Percentiles rank a stretch among this genome's conserved stretches.
phyloP scores from a whole-genome alignment of 2,113 vertebrate species.

The Calyptommatus sinebrachiatus region DNA sequence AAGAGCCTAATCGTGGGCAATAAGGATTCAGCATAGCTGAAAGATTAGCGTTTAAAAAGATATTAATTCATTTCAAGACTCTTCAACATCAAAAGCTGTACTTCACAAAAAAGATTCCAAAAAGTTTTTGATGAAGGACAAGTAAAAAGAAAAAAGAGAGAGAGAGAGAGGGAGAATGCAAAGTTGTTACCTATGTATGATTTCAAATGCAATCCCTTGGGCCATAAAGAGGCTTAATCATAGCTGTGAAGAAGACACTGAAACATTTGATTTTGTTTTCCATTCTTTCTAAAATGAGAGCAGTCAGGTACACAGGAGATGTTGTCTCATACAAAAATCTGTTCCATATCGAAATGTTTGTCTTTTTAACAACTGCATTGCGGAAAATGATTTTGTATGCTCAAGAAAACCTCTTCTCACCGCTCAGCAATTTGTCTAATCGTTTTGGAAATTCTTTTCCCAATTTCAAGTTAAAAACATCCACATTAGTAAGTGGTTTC shows the following conservation, averaged over 20 bases:
- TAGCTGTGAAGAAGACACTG: neutral
- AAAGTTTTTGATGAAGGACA: neutral
- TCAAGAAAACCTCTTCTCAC: neutral
- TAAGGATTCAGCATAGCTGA: neutral
- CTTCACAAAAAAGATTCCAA: neutral
- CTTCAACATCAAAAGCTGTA: neutral
- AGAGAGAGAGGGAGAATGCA: neutral
- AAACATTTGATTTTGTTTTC: neutral
- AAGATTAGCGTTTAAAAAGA: neutral
- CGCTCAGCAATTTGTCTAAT: neutral
- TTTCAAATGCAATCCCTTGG: neutral
- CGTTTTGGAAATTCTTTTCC: neutral
- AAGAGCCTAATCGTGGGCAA: no score
- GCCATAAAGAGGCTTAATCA: neutral
- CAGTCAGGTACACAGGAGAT: neutral
- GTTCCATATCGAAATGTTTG: no score
- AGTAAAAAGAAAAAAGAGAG: neutral
- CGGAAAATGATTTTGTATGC: neutral
- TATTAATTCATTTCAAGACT: neutral
- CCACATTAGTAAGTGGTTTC: neutral
- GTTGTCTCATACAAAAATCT: neutral
- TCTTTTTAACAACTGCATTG: no score
- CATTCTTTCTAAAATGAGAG: neutral
- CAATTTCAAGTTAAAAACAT: neutral
- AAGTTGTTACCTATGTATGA: neutral